A percentile compares a stretch with the other conserved stretches of the same genome.
These are phyloP conservation scores for Neodiprion fabricii DNA, from an alignment of 1,140 invertebrate species.

Conservation along the genomic window DNA sequence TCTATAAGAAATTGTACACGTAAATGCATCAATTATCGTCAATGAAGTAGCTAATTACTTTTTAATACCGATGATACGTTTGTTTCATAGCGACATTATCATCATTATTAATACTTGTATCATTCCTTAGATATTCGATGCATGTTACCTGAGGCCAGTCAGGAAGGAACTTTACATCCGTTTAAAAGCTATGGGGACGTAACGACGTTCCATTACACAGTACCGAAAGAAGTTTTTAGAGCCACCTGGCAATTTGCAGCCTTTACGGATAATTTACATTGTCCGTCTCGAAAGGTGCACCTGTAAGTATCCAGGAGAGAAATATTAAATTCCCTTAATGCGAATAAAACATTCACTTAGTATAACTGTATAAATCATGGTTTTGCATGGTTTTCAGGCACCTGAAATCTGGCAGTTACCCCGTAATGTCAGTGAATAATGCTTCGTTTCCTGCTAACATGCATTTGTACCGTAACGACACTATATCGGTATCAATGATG, in stretches of 20 bases:
- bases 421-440: slow-evolving; percentile 64
- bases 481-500: slow-evolving; percentile 50
- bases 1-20: no score
- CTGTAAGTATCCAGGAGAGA: slow-evolving; percentile 51
- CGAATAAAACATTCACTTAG: slow-evolving; percentile 6
- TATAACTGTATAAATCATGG: slow-evolving; percentile 9
- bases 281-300: slow-evolving; percentile 56
- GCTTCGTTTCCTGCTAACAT: slow-evolving; percentile 55
- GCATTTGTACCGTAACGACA: slow-evolving; percentile 47
- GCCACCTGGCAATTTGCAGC: slow-evolving; percentile 67
- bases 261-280: slow-evolving; percentile 61
- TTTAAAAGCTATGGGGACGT: slow-evolving; percentile 64
- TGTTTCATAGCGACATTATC: no score
- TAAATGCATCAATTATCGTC: no score
- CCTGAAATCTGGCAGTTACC: slow-evolving; percentile 67
- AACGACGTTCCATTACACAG: slow-evolving; percentile 62
- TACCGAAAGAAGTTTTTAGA: slow-evolving; percentile 59
- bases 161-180: slow-evolving; percentile 60
- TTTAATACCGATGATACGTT: no score
- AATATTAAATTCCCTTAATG: background rate
- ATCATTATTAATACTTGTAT: background rate
- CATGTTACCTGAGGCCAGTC: slow-evolving; percentile 58
- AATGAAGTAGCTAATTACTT: no score
- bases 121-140: slow-evolving; percentile 18
- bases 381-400: slow-evolving; percentile 52